phyloP scores from a whole-genome alignment of 2,888 invertebrate genomes.

The Drepana falcataria region DNA sequence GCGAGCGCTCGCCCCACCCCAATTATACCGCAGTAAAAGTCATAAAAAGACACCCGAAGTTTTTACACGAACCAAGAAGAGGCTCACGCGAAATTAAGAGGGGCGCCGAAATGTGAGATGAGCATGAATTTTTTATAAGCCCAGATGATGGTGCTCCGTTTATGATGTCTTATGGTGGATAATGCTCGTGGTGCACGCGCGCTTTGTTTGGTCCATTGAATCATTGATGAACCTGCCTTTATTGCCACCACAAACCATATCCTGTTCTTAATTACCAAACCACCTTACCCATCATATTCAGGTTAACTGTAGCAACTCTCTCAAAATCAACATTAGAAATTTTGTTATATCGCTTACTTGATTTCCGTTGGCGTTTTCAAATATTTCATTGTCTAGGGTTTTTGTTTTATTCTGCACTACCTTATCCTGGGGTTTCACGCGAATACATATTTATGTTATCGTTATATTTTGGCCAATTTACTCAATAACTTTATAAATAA shows the following conservation, averaged over 20 bases:
- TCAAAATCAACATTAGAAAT: constrained; percentile 25
- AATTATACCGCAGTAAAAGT: constrained; percentile 80
- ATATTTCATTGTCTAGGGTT: constrained; percentile 23
- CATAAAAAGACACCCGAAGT: constrained; percentile 80
- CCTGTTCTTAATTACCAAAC: constrained; percentile 70
- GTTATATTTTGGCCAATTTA: no score
- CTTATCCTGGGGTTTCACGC: no score
- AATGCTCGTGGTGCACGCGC: constrained; percentile 70
- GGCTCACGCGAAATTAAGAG: constrained; percentile 78
- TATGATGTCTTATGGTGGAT: constrained; percentile 77
- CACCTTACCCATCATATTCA: constrained; percentile 26
- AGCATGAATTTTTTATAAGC: constrained; percentile 79
- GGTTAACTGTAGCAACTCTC: constrained; percentile 27
- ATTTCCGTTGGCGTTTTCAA: constrained; percentile 5
- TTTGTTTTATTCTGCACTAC: no score
- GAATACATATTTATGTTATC: no score
- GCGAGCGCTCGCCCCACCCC: constrained; percentile 73
- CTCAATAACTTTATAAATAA: no score
- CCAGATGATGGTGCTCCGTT: constrained; percentile 77
- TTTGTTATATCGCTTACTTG: constrained; percentile 13
- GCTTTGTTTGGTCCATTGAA: constrained; percentile 66
- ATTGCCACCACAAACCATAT: constrained; percentile 58
- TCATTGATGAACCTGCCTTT: constrained; percentile 70
- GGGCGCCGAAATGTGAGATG: constrained; percentile 79
- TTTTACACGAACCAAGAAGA: constrained; percentile 77